Conservation (phyloP, 2,113 vertebrate species). For the Amblyopsis rosae region DNA sequence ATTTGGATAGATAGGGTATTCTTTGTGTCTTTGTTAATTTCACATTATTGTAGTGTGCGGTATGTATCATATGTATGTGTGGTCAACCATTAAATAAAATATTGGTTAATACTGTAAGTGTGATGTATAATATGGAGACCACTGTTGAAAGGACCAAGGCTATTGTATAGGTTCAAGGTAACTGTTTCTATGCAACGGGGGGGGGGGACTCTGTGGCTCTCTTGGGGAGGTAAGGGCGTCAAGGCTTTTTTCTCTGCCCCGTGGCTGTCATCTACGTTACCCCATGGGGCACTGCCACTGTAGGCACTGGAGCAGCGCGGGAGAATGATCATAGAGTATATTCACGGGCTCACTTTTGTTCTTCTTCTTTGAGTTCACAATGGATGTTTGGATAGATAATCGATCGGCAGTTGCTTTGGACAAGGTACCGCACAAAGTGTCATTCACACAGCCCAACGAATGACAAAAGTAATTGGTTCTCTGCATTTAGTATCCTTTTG, state of each 20-base stretch:
- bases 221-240: constrained; percentile 22
- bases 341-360: background rate
- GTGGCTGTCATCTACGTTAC: constrained; percentile 10
- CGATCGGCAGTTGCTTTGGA: background rate
- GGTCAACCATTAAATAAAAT: too few relatives aligned
- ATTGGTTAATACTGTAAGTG: background rate
- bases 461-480: background rate
- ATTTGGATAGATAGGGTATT: too few relatives aligned
- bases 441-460: background rate
- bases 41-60: too few relatives aligned
- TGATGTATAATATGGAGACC: background rate
- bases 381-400: background rate
- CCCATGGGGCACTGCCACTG: background rate
- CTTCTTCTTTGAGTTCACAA: background rate
- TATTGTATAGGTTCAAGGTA: constrained; percentile 13
- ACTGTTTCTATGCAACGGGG: constrained; percentile 7
- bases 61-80: too few relatives aligned
- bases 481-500: too few relatives aligned
- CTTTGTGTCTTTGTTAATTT: too few relatives aligned
- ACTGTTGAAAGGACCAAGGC: background rate
- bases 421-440: background rate
- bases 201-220: constrained; percentile 18
- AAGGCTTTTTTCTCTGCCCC: constrained; percentile 10
- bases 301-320: background rate
- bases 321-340: constrained; percentile 20